phyloP scores from a whole-genome alignment of 2,888 invertebrate genomes.

The Prosapia bicincta region DNA sequence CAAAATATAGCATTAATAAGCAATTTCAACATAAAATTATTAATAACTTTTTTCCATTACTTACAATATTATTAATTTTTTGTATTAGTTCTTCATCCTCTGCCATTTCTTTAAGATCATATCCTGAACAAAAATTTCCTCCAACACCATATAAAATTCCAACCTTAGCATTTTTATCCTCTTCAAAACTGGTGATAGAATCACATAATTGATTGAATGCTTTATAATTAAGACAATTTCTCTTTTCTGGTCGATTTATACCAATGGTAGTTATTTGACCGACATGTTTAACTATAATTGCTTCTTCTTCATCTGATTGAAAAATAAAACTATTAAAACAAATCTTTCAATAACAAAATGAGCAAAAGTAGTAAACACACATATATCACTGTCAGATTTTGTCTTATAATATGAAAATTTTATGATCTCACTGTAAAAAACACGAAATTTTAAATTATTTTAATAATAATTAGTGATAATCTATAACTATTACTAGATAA shows the following conservation, averaged over 20 bases:
- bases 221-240: constrained; percentile 75
- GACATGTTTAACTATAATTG: constrained; percentile 26
- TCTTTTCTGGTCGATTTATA: constrained; percentile 79
- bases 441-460: too few species aligned
- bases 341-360: too few species aligned
- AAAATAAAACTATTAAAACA: too few species aligned
- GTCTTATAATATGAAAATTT: too few species aligned
- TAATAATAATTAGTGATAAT: too few species aligned
- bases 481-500: too few species aligned
- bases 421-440: too few species aligned
- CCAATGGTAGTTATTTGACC: constrained; percentile 54
- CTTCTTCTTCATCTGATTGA: constrained; percentile 2
- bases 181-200: constrained; percentile 76
- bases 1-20: too few species aligned
- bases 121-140: constrained; percentile 93
- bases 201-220: constrained; percentile 65
- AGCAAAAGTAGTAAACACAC: too few species aligned
- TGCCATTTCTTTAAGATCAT: constrained; percentile 74
- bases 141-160: constrained; percentile 86
- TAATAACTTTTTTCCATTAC: background rate
- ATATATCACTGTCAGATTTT: too few species aligned
- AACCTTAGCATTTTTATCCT: constrained; percentile 63
- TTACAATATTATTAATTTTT: constrained; percentile 31
- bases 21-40: background rate
- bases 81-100: constrained; percentile 37